Conservation (phyloP, 2,888 invertebrate species). For the Imbricaverruca yamaguchii region DNA sequence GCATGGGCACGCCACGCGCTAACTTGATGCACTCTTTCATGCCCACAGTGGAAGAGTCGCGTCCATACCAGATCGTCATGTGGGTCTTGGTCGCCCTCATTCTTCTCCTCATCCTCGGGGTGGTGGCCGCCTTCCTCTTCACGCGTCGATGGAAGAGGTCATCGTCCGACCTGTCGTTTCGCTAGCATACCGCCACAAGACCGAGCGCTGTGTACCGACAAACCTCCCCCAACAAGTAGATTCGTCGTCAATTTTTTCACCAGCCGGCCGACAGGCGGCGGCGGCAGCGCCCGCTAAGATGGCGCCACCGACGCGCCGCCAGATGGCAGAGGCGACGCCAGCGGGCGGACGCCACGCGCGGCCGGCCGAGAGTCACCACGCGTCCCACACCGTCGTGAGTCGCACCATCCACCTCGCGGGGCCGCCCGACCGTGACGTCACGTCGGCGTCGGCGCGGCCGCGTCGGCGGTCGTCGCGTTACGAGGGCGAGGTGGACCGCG, state of each 20-base stretch:
- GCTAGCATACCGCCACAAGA: conserved; percentile 15
- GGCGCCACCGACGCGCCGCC: not conserved
- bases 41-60: not conserved
- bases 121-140: not conserved
- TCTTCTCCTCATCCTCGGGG: not conserved
- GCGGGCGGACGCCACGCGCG: not conserved
- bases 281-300: not conserved
- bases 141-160: not conserved
- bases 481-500: not conserved
- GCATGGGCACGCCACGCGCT: no score
- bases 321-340: not conserved
- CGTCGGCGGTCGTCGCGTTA: not conserved
- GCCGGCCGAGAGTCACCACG: not conserved
- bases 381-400: not conserved
- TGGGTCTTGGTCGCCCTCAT: conserved; percentile 14
- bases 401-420: not conserved
- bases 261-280: not conserved
- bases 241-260: not conserved
- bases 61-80: not conserved
- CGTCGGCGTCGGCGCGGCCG: not conserved
- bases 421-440: not conserved
- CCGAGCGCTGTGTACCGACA: not conserved
- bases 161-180: conserved; percentile 8
- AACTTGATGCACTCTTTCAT: no score
- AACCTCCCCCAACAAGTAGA: not conserved